Base-by-base conservation (phyloP, 2,113 vertebrate genomes). In the Scatophagus argus region DNA sequence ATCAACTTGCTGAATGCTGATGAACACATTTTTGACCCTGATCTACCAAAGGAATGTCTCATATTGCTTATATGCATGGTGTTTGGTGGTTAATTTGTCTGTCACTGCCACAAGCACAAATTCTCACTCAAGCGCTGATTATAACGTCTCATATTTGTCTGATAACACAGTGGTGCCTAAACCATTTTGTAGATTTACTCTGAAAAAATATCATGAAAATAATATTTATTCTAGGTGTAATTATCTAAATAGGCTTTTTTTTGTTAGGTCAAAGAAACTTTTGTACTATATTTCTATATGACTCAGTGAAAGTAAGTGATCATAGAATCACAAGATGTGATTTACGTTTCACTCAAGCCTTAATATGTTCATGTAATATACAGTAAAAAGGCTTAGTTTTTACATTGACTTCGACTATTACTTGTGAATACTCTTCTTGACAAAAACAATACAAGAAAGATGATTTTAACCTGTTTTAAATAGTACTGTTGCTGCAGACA, bases 1-100 rank as follows among this genome's bases (percentile, higher is more conserved):
- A 87, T 67, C n/a, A 62, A 17, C 38, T 67, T 19, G 11, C 31
- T 56, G 59, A 69, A 56, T 59, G 27, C 23, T 21, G 59, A 29
- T 32, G 44, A 38, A 60, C 39, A 58, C 6, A 13, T 70, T 31
- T 72, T 23, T 80, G 62, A 46, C 55, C 41, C 5, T 1, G 60
- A 61, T 19, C 12, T 64, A 85, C 84, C 86, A 88, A 89, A 89
- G 83, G 67, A 27, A 75, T 25, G 19, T 36, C 41, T 49, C 51
- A 6, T 43, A 56, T 68, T 73, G 55, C 64, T 78, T 72, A 13
- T 44, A 19, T 61, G 62, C 72, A 76, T 80, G 76, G 52, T 77
- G 13, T 74, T 77, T 46, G n/a, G n/a, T n/a, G n/a, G n/a, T n/a
- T n/a, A n/a, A n/a, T 71, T 11, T 16, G 11, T 74, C 31, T 21